A percentile compares a stretch with the other conserved stretches of the same genome.
These are phyloP conservation scores for Sisyra nigra DNA, from an alignment of 2,888 invertebrate genomes.

Conservation along the genomic window DNA sequence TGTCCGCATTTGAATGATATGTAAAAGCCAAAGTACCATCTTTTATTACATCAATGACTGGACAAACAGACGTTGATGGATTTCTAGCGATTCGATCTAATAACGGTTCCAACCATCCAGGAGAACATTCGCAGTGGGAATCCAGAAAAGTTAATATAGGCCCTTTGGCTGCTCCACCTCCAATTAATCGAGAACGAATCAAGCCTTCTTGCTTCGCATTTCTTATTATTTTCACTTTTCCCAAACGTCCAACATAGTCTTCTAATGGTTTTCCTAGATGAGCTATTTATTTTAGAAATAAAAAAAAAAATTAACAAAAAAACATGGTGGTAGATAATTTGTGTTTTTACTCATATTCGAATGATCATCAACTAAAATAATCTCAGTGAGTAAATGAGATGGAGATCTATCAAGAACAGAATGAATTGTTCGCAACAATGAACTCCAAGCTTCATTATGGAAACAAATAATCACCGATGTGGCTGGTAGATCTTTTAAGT, in stretches of 20 bases:
- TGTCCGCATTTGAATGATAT: constrained; percentile 67
- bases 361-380: constrained; percentile 93
- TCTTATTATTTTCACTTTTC: constrained; percentile 85
- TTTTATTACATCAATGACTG: constrained; percentile 91
- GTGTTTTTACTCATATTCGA: constrained; percentile 90
- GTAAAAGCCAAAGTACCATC: constrained; percentile 87
- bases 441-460: constrained; percentile 99
- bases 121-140: constrained; percentile 96
- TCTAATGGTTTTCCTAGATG: constrained; percentile 85
- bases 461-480: constrained; percentile 91
- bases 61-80: constrained; percentile 81
- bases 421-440: constrained; percentile 86
- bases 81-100: constrained; percentile 76
- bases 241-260: constrained; percentile 78
- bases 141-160: constrained; percentile 91
- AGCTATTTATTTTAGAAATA: constrained; percentile 32
- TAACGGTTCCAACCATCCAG: constrained; percentile 88
- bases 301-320: constrained; percentile 1
- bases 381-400: constrained; percentile 71
- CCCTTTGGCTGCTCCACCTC: constrained; percentile 72
- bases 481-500: constrained; percentile 53
- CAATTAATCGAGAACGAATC: constrained; percentile 83
- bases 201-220: constrained; percentile 86
- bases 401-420: constrained; percentile 92
- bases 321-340: too few relatives aligned